Evolutionary conservation across 2,797 vertebrate species (phyloP).

Genomic region (Sebastolobus altivelis): DNA sequence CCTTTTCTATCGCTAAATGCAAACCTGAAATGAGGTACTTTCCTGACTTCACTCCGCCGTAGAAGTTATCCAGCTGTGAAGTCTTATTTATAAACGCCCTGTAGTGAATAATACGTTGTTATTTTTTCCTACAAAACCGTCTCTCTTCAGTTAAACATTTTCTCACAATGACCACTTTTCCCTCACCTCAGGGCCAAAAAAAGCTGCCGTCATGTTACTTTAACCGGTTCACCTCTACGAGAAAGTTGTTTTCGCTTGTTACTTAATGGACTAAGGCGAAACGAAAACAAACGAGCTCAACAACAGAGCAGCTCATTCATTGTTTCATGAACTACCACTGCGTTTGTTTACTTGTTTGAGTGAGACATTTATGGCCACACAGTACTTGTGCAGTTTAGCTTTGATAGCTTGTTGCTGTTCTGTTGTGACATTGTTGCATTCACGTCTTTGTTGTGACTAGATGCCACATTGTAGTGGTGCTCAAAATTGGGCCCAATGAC

Average conservation of each 20-base stretch:
- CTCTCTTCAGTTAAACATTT: conserved; percentile 62
- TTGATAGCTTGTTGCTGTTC: conserved; percentile 45
- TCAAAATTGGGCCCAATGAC: background rate
- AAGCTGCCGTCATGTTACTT: conserved; percentile 58
- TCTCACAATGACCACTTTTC: conserved; percentile 72
- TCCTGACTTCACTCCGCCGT: conserved; percentile 57
- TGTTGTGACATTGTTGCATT: conserved; percentile 17
- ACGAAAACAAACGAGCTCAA: conserved; percentile 76
- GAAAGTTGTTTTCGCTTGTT: conserved; percentile 52
- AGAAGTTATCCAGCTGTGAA: conserved; percentile 40
- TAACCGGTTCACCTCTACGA: conserved; percentile 48
- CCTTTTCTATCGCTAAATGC: conserved; percentile 77
- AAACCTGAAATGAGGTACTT: conserved; percentile 73
- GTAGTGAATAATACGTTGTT: conserved; percentile 34
- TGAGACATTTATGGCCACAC: conserved; percentile 13
- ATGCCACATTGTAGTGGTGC: conserved; percentile 13
- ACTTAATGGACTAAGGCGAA: conserved; percentile 53
- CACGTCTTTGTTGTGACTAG: conserved; percentile 49
- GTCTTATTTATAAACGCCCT: conserved; percentile 4
- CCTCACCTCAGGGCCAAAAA: conserved; percentile 59
- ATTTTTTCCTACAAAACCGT: conserved; percentile 42
- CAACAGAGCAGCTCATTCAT: conserved; percentile 72
- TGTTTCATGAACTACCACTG: conserved; percentile 54
- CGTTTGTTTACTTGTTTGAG: conserved; percentile 69
- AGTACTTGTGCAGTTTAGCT: conserved; percentile 21